Evolutionary conservation across 2,113 vertebrate genomes (phyloP).

Genomic region (Callopanchax toddi): DNA sequence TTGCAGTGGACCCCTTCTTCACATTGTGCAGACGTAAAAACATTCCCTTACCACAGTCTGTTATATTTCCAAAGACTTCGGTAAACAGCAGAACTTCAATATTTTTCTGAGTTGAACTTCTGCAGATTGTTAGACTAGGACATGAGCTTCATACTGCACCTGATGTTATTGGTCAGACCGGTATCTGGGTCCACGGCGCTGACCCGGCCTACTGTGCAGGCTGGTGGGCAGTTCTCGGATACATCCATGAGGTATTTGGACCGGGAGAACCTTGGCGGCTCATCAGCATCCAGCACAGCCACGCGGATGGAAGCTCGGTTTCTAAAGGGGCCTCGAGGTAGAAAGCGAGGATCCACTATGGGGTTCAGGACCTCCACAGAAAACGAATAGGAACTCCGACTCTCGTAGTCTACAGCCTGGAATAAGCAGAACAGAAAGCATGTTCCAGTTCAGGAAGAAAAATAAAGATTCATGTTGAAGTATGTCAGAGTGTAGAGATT

Average conservation of each 20-base stretch:
- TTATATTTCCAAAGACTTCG: too few species aligned
- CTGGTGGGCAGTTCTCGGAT: constrained; percentile 86
- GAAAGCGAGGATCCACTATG: constrained; percentile 87
- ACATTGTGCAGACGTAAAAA: too few species aligned
- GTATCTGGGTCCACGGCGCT: constrained; percentile 87
- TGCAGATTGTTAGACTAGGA: too few species aligned
- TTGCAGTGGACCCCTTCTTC: too few species aligned
- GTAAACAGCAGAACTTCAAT: too few species aligned
- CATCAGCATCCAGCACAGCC: constrained; percentile 86
- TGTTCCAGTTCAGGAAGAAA: neutral
- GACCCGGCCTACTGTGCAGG: constrained; percentile 81
- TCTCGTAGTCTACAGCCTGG: constrained; percentile 89
- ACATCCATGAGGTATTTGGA: constrained; percentile 84
- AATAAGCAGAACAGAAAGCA: neutral
- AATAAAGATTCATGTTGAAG: neutral
- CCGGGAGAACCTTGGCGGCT: constrained; percentile 86
- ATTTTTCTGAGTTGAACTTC: too few species aligned
- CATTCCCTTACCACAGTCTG: too few species aligned
- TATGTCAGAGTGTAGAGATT: neutral
- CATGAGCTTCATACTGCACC: constrained; percentile 67
- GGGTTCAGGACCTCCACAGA: constrained; percentile 91
- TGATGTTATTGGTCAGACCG: constrained; percentile 85
- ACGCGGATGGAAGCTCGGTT: constrained; percentile 85
- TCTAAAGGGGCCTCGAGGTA: constrained; percentile 88
- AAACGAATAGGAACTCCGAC: constrained; percentile 86